Evolutionary conservation across 1,140 invertebrate genomes (phyloP).

Genomic region (Drosophila gunungcola): DNA sequence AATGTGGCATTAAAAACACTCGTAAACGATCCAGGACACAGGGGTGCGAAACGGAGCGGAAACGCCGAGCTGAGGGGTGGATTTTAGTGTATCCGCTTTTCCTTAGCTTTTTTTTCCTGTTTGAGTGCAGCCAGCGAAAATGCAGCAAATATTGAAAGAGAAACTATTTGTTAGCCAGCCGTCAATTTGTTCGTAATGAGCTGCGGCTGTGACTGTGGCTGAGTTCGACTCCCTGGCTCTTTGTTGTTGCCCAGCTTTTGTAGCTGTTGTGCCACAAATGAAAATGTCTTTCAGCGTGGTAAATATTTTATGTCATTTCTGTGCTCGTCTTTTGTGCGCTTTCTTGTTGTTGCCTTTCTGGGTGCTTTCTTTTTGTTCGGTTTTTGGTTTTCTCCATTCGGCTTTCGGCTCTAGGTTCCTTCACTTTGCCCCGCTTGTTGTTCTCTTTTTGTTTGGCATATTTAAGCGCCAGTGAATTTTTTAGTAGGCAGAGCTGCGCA

Average conservation of each 20-base stretch:
- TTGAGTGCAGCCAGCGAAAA: slow-evolving; percentile 42
- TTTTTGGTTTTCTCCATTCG: slow-evolving; percentile 1
- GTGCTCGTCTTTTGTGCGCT: slow-evolving; percentile 34
- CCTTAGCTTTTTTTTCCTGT: background rate
- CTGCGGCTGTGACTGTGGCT: slow-evolving; percentile 16
- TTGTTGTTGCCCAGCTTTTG: slow-evolving; percentile 22
- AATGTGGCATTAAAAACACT: slow-evolving; percentile 71
- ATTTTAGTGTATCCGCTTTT: slow-evolving; percentile 31
- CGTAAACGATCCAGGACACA: slow-evolving; percentile 50
- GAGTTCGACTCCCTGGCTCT: slow-evolving; percentile 9
- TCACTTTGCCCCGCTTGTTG: background rate
- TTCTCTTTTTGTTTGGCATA: slow-evolving; percentile 51
- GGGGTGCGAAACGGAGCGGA: slow-evolving; percentile 12
- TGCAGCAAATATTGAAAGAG: slow-evolving; percentile 60
- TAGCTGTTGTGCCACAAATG: slow-evolving; percentile 49
- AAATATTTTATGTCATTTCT: slow-evolving; percentile 73
- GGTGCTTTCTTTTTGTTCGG: slow-evolving; percentile 17
- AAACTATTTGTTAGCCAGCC: slow-evolving; percentile 58
- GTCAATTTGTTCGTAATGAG: slow-evolving; percentile 72
- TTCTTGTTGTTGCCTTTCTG: slow-evolving; percentile 32
- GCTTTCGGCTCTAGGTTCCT: background rate
- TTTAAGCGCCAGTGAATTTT: slow-evolving; percentile 75
- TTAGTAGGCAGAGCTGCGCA: slow-evolving; percentile 60
- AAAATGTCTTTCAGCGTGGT: slow-evolving; percentile 72
- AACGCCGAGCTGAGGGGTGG: slow-evolving; percentile 13